Conservation (phyloP, 2,797 vertebrate genomes). For the Alectoris magna region DNA sequence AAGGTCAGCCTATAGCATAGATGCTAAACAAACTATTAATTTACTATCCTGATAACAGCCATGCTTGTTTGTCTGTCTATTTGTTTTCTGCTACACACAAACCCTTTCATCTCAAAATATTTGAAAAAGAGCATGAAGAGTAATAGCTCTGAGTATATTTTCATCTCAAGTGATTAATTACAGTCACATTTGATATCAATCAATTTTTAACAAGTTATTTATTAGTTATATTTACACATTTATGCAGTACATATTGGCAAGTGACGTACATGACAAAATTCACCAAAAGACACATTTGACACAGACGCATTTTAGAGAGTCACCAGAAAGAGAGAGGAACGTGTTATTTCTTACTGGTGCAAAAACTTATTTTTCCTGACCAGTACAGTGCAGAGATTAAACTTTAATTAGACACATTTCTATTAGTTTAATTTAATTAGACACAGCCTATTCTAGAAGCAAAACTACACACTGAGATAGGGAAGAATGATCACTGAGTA, state of each 20-base stretch:
- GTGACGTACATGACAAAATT: neutral
- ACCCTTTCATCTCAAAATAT: neutral
- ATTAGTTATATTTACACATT: neutral
- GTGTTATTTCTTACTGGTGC: neutral
- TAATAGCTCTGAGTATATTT: neutral
- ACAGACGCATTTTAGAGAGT: neutral
- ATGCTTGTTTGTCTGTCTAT: neutral
- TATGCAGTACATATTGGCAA: neutral
- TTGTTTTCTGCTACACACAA: neutral
- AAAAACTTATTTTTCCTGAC: neutral
- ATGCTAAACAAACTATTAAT: neutral
- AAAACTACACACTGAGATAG: neutral
- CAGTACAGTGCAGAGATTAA: neutral
- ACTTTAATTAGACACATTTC: neutral
- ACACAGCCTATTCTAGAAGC: neutral
- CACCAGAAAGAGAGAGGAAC: neutral
- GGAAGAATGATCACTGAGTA: neutral
- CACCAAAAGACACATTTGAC: neutral
- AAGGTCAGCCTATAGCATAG: neutral
- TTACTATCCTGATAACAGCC: neutral
- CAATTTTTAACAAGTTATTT: neutral
- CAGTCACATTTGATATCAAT: neutral
- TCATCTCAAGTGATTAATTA: neutral
- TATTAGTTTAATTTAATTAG: neutral
- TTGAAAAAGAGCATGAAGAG: neutral